Percentiles rank a stretch among this genome's conserved stretches.
phyloP scores from a whole-genome alignment of 2,888 invertebrate genomes.

The Drosophila falleni region DNA sequence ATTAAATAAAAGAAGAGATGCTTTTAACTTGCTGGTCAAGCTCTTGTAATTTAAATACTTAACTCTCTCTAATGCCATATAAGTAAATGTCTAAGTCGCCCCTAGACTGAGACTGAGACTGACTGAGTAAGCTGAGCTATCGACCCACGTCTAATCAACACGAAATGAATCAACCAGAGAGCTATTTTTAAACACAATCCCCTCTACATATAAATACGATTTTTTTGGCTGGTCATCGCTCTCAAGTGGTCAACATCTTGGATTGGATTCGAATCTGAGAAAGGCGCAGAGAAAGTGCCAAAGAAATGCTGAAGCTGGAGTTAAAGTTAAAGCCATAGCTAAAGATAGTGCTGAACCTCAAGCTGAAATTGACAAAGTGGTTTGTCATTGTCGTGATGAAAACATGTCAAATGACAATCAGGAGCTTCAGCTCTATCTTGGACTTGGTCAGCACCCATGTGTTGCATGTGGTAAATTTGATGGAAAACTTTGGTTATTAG shows the following conservation, averaged over 20 bases:
- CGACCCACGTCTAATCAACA: constrained; percentile 53
- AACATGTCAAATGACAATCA: constrained; percentile 48
- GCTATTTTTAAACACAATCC: constrained; percentile 53
- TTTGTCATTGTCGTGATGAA: constrained; percentile 64
- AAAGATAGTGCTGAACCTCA: constrained; percentile 22
- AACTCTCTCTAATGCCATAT: constrained; percentile 52
- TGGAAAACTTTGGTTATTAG: constrained; percentile 51
- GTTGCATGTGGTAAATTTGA: constrained; percentile 37
- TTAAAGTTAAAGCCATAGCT: constrained; percentile 13
- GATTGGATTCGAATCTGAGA: constrained; percentile 49
- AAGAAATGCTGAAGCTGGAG: constrained; percentile 26
- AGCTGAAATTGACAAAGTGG: constrained; percentile 54
- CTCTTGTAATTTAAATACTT: constrained; percentile 50
- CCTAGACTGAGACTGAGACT: constrained; percentile 39
- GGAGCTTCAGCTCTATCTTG: constrained; percentile 4
- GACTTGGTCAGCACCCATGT: constrained; percentile 39
- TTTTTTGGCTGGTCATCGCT: constrained; percentile 69
- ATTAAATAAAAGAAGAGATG: constrained; percentile 28
- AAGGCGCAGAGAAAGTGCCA: constrained; percentile 71
- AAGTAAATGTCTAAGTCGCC: constrained; percentile 32
- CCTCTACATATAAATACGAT: constrained; percentile 9
- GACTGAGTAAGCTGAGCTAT: constrained; percentile 28
- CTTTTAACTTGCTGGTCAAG: constrained; percentile 35
- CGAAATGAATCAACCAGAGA: constrained; percentile 41
- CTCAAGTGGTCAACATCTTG: constrained; percentile 53